A percentile compares a stretch with the other conserved stretches of the same genome.
Conservation (phyloP, 1,140 invertebrate genomes). For the Aphidius gifuensis region DNA sequence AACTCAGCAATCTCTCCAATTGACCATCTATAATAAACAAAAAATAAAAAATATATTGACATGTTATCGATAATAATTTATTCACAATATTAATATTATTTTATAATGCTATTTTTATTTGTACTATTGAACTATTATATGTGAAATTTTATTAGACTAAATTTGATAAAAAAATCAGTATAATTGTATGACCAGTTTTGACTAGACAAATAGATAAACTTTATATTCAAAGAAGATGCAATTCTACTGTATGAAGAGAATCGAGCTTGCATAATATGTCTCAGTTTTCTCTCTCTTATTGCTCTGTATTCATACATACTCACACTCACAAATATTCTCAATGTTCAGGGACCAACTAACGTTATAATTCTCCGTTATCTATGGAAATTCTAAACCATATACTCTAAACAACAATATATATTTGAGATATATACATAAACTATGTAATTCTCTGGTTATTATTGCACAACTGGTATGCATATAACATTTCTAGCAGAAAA, state of each 20-base stretch:
- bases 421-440: slow-evolving; percentile 38
- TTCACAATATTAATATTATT: no score
- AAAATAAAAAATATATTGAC: no score
- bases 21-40: background rate
- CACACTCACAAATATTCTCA: no score
- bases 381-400: slow-evolving; percentile 50
- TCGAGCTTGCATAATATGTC: slow-evolving; percentile 22
- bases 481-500: slow-evolving; percentile 28
- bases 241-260: slow-evolving; percentile 13
- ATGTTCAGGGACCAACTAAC: slow-evolving; percentile 32
- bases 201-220: no score
- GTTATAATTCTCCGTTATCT: slow-evolving; percentile 52
- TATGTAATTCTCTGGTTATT: slow-evolving; percentile 41
- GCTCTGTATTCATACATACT: background rate
- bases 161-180: no score
- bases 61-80: no score
- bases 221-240: slow-evolving; percentile 11
- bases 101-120: no score
- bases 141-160: no score
- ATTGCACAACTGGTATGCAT: slow-evolving; percentile 31
- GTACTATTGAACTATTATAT: no score
- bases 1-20: slow-evolving; percentile 21
- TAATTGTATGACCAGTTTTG: no score
- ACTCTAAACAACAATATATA: slow-evolving; percentile 46
- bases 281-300: background rate